These are phyloP conservation scores for Eumacrocentrus americanus DNA, from an alignment of 2,888 invertebrate species.

Conservation along the genomic window DNA sequence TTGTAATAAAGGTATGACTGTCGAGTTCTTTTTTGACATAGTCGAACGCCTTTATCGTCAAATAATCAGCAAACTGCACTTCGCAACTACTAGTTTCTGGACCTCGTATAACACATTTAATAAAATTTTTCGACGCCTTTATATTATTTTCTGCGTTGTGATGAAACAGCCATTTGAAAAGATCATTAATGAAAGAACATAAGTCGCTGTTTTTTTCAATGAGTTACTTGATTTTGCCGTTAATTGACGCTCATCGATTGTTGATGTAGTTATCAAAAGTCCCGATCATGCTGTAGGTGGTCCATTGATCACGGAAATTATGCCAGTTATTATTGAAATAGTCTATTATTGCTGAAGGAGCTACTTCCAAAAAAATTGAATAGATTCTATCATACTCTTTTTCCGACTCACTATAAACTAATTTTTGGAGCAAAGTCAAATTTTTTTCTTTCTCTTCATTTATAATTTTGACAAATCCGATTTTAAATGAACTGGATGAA, in stretches of 20 bases:
- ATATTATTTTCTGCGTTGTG: background rate
- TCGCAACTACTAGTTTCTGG: background rate
- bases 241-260: constrained; percentile 11
- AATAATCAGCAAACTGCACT: background rate
- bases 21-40: constrained; percentile 6
- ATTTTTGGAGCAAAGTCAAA: constrained; percentile 12
- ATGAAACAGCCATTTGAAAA: constrained; percentile 7
- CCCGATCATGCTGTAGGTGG: constrained; percentile 2
- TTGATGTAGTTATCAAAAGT: constrained; percentile 18
- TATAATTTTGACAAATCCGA: too few species aligned
- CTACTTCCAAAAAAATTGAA: background rate
- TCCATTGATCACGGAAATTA: constrained; percentile 9
- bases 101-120: background rate
- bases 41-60: background rate
- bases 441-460: background rate
- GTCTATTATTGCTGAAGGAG: constrained; percentile 1
- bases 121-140: constrained; percentile 8
- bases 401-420: constrained; percentile 9
- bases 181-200: background rate
- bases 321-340: constrained; percentile 20
- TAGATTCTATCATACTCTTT: constrained; percentile 7
- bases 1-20: background rate
- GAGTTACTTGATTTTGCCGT: constrained; percentile 13
- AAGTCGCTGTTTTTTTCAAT: constrained; percentile 1
- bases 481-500: too few species aligned